A percentile compares a stretch with the other conserved stretches of the same genome.
Evolutionary conservation across 2,797 vertebrate genomes (phyloP).

Genomic region (Micromesistius poutassou): DNA sequence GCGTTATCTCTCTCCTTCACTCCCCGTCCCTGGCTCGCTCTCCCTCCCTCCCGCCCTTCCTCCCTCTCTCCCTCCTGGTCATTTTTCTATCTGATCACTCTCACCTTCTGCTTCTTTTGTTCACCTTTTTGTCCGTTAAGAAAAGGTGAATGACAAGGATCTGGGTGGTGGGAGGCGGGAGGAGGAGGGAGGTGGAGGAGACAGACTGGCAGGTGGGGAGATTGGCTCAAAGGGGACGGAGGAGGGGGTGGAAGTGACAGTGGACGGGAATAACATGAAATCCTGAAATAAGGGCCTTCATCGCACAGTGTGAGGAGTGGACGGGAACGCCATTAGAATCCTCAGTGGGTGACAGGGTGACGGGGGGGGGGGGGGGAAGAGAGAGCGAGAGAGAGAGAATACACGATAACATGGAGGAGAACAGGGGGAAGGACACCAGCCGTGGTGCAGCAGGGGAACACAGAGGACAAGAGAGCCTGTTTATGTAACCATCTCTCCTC

Average conservation of each 20-base stretch:
- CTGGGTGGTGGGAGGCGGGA: background rate
- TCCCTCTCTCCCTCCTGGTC: conserved; percentile 29
- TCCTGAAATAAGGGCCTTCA: background rate
- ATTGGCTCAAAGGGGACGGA: background rate
- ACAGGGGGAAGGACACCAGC: conserved; percentile 30
- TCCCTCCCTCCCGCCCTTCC: conserved; percentile 9
- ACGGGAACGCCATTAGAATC: background rate
- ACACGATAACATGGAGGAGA: conserved; percentile 2
- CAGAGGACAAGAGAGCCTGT: conserved; percentile 60
- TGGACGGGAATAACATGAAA: background rate
- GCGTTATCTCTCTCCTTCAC: conserved; percentile 34
- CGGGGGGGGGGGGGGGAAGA: background rate
- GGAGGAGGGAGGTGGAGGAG: background rate
- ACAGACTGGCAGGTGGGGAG: background rate
- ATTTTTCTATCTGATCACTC: conserved; percentile 38
- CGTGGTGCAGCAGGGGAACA: conserved; percentile 39
- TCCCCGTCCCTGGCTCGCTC: background rate
- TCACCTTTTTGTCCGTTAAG: conserved; percentile 19
- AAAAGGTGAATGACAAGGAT: background rate
- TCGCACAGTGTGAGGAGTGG: too few relatives aligned
- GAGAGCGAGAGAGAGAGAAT: background rate
- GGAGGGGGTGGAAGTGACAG: too few relatives aligned
- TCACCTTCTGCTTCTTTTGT: conserved; percentile 12
- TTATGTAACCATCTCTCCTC: conserved; percentile 72
- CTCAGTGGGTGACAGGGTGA: background rate